These are phyloP conservation scores for Mesopsocus fuscifrons DNA, from an alignment of 2,888 invertebrate species.

Conservation along the genomic window DNA sequence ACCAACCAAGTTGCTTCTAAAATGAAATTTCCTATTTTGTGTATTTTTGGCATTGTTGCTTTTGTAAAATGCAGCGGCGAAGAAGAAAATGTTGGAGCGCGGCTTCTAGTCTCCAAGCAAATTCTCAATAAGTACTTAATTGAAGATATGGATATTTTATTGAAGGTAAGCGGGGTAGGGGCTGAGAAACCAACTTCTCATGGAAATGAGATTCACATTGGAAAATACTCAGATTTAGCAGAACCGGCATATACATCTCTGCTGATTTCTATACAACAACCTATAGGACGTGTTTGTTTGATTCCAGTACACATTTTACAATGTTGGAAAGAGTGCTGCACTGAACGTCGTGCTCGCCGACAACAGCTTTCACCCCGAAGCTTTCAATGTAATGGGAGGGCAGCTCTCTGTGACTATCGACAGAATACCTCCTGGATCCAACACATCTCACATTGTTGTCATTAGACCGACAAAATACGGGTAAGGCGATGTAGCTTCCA, in stretches of 20 bases:
- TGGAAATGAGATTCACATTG: too few species aligned
- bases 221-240: too few species aligned
- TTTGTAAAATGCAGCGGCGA: slow-evolving; percentile 25
- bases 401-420: slow-evolving; percentile 65
- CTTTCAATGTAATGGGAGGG: slow-evolving; percentile 79
- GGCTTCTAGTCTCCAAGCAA: slow-evolving; percentile 78
- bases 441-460: slow-evolving; percentile 85
- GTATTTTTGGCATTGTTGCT: neutral
- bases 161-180: slow-evolving; percentile 54
- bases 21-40: slow-evolving; percentile 1
- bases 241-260: too few species aligned
- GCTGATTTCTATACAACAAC: too few species aligned
- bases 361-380: slow-evolving; percentile 78
- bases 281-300: too few species aligned
- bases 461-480: slow-evolving; percentile 78
- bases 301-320: slow-evolving; percentile 64
- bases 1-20: neutral
- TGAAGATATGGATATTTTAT: slow-evolving; percentile 87
- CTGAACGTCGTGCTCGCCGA: slow-evolving; percentile 77
- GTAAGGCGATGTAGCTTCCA: too few species aligned
- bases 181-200: too few species aligned
- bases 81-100: slow-evolving; percentile 57
- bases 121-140: slow-evolving; percentile 91
- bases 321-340: slow-evolving; percentile 82
- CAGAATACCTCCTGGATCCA: slow-evolving; percentile 79